Conservation (phyloP, 1,140 invertebrate species). For the Platyscapa corneri region DNA sequence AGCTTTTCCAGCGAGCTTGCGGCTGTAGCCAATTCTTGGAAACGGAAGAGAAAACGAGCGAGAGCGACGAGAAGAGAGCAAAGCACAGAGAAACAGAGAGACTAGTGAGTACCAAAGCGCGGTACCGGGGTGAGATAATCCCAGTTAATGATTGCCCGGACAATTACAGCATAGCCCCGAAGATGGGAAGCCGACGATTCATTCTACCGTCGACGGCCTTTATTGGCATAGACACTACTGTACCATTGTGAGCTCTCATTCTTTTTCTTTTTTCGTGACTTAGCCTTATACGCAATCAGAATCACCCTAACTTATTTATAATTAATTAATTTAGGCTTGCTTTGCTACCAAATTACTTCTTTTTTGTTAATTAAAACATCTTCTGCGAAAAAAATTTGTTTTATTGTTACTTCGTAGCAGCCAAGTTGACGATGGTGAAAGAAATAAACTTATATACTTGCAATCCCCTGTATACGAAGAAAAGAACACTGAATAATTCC, state of each 20-base stretch:
- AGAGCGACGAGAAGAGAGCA: not conserved
- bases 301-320: constrained; percentile 33
- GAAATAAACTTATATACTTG: no score
- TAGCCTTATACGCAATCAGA: not conserved
- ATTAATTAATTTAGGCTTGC: constrained; percentile 32
- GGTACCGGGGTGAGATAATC: constrained; percentile 67
- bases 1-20: constrained; percentile 38
- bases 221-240: constrained; percentile 44
- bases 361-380: no score
- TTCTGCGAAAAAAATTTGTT: no score
- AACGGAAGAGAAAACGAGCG: not conserved
- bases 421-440: no score
- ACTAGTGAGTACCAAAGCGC: constrained; percentile 21
- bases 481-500: no score
- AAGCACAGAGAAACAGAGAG: not conserved
- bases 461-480: no score
- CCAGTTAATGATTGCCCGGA: constrained; percentile 68
- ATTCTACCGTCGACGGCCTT: constrained; percentile 59
- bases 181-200: constrained; percentile 63
- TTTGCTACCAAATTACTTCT: not conserved
- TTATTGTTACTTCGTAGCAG: no score
- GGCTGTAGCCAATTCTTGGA: not conserved
- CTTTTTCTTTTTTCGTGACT: not conserved
- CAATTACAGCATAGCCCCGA: constrained; percentile 64
- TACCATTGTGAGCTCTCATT: not conserved